Evolutionary conservation across 1,140 invertebrate genomes (phyloP).

Genomic region (Hypothenemus hampei): DNA sequence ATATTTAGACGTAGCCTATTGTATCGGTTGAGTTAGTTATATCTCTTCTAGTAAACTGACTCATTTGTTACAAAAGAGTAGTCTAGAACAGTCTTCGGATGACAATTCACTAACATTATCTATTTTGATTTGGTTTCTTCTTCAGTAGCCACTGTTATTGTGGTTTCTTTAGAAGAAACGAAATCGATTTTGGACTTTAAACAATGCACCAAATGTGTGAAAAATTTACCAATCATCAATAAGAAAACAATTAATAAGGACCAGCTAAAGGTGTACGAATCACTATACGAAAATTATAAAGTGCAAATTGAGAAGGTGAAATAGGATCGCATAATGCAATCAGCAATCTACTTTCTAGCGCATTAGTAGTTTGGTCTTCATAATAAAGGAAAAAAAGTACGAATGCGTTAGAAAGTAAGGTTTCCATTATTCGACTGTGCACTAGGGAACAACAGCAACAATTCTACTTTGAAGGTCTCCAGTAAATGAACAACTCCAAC

Average conservation of each 20-base stretch:
- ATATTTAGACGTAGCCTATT: too few relatives aligned
- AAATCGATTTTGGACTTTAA: conserved; percentile 69
- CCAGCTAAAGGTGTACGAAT: conserved; percentile 21
- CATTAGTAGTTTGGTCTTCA: too few relatives aligned
- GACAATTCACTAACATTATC: conserved; percentile 86
- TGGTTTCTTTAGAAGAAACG: conserved; percentile 67
- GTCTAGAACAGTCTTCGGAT: conserved; percentile 74
- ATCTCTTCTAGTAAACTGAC: too few relatives aligned
- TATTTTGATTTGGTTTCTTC: too few relatives aligned
- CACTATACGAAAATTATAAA: conserved; percentile 23
- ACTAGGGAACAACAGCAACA: not conserved
- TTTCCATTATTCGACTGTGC: conserved; percentile 12
- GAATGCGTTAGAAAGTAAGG: conserved; percentile 11
- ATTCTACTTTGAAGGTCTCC: not conserved
- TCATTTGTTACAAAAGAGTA: conserved; percentile 74
- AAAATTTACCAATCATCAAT: conserved; percentile 68
- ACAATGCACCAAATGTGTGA: conserved; percentile 60
- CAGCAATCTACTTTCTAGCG: too few relatives aligned
- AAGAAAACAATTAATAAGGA: conserved; percentile 44
- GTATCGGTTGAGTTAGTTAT: too few relatives aligned
- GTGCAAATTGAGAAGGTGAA: conserved; percentile 12
- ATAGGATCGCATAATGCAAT: conserved; percentile 7
- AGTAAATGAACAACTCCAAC: conserved; percentile 13
- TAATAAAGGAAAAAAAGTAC: conserved; percentile 18
- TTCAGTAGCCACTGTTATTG: conserved; percentile 75